phyloP scores from a whole-genome alignment of 2,113 vertebrate genomes.

The Asarcornis scutulata region DNA sequence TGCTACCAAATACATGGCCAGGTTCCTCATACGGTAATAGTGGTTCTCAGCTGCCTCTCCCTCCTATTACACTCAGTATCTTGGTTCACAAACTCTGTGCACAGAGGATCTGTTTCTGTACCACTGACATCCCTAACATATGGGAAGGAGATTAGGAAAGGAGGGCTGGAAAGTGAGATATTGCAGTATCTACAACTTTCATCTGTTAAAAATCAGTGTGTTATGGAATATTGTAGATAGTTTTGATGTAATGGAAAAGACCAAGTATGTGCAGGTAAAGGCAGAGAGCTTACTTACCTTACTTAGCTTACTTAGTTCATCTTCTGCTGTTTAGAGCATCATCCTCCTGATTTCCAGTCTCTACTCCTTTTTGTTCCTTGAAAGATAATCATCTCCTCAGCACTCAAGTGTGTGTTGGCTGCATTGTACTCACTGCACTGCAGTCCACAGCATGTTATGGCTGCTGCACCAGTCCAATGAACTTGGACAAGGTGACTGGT shows the following conservation, averaged over 20 bases:
- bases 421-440: accelerated
- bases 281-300: not conserved
- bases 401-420: not conserved
- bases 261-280: accelerated
- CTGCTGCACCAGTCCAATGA: not conserved
- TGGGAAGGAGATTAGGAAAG: not conserved
- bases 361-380: not conserved
- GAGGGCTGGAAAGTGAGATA: not conserved
- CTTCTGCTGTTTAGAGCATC: not conserved
- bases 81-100: not conserved
- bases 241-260: not conserved
- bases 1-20: not conserved
- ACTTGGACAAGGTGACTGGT: not conserved
- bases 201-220: not conserved
- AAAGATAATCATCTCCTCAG: not conserved
- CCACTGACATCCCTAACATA: not conserved
- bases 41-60: not conserved
- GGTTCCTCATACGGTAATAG: not conserved
- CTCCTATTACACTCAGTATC: not conserved
- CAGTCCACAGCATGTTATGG: not conserved
- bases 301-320: not conserved
- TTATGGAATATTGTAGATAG: not conserved
- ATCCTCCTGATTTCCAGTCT: not conserved
- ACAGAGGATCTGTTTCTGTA: not conserved
- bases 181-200: not conserved